Evolutionary conservation across 2,888 invertebrate genomes (phyloP), one percentile per base, ranked within the genome.

Genomic region (Serrognathus titanus): DNA sequence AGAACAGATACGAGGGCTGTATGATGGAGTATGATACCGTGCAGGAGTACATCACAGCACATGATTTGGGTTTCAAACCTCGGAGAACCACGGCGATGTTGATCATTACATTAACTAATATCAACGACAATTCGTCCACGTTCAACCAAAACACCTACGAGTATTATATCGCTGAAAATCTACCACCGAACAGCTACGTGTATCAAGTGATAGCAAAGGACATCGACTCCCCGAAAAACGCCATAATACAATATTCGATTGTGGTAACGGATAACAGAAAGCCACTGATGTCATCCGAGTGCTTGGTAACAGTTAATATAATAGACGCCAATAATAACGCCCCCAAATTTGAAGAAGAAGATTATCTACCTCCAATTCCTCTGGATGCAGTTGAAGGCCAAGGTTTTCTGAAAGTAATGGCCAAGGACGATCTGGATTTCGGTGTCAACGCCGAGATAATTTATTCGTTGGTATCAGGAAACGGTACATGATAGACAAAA

Each of bases 181-280:
- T 88, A 10, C 87, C 88, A 0, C 77, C 86, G 0, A 87, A 89
- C 51, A 88, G 87, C 59, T 84, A 85, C 64, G 90, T 94, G 8
- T 90, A 84, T 67, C 85, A 84, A 74, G 85, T 93, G 0, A 79
- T 81, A 59, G 96, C 96, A 0, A 82, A 82, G 2, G 97, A 97
- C 75, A 85, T 86, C 51, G 97, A 97, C 75, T 93, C 93, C 0
- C 89, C 91, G 0, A 89, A 90, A 70, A 94, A 95, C 77, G 89
- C 94, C 0, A 83, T 92, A 0, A 87, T 96, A 24, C 85, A 88
- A 63, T 97, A 96, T 74, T 85, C 88, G 3, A 86, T 97, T n/a
- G 79, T 95, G 1, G 97, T 96, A 0, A 93, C 90, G 0, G 97
- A 97, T 76, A 93, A 94, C 70, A 97, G 97, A 0, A 95, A 94